phyloP scores from a whole-genome alignment of 2,888 invertebrate species.

The Oligia strigilis region DNA sequence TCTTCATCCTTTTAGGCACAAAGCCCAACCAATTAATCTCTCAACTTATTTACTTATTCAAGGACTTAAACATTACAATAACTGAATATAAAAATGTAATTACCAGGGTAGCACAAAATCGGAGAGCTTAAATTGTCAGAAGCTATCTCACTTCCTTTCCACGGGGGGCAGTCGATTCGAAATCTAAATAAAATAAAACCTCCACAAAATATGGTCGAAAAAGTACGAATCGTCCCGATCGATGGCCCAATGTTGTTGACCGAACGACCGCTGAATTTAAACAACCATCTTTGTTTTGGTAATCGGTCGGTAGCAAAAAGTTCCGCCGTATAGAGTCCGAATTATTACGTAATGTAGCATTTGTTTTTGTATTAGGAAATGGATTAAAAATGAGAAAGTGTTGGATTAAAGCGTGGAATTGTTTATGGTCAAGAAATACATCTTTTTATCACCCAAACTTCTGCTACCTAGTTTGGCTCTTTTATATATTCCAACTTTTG shows the following conservation, averaged over 20 bases:
- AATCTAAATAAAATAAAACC: constrained; percentile 43
- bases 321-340: constrained; percentile 2
- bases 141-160: background rate
- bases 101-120: constrained; percentile 18
- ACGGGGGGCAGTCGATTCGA: background rate
- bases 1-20: background rate
- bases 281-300: constrained; percentile 58
- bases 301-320: constrained; percentile 34
- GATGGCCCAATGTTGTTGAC: constrained; percentile 34
- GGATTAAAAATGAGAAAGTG: background rate
- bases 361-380: background rate
- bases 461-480: background rate
- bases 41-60: background rate
- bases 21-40: background rate
- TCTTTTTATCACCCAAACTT: background rate
- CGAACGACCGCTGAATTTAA: constrained; percentile 71
- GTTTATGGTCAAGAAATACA: background rate
- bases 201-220: constrained; percentile 50
- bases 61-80: background rate
- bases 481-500: background rate
- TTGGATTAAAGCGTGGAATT: background rate
- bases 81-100: background rate
- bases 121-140: background rate
- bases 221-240: constrained; percentile 51
- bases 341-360: constrained; percentile 1